phyloP scores from a whole-genome alignment of 2,888 invertebrate species.

The Drosophila mettleri region DNA sequence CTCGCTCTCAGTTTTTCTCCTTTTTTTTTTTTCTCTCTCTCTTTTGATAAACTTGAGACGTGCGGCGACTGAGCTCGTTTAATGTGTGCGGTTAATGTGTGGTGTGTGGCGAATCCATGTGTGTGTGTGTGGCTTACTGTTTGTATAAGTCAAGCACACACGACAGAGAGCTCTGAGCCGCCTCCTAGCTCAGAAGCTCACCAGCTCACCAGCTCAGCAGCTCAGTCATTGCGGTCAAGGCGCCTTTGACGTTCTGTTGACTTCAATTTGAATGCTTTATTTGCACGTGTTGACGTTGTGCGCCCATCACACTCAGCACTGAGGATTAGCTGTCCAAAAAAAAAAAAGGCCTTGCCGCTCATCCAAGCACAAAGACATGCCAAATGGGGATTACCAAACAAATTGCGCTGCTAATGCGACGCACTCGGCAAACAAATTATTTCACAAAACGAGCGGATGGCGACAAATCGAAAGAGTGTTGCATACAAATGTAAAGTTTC shows the following conservation, averaged over 20 bases:
- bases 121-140: conserved; percentile 48
- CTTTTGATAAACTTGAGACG: conserved; percentile 80
- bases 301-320: conserved; percentile 22
- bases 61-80: conserved; percentile 55
- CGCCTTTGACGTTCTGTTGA: conserved; percentile 50
- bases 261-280: conserved; percentile 73
- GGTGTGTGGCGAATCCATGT: conserved; percentile 21
- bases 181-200: conserved; percentile 68
- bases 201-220: too few species aligned
- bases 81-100: conserved; percentile 39
- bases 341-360: conserved; percentile 46
- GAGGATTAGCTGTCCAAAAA: conserved; percentile 60
- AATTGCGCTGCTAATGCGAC: conserved; percentile 73
- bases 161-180: conserved; percentile 17
- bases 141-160: conserved; percentile 68
- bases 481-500: conserved; percentile 50
- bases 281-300: conserved; percentile 74
- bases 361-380: conserved; percentile 47
- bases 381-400: conserved; percentile 69
- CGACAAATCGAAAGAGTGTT: conserved; percentile 27
- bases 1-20: conserved; percentile 24
- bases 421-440: conserved; percentile 35
- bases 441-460: background rate
- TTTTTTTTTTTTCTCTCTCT: conserved; percentile 23
- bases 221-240: conserved; percentile 78